These are phyloP conservation scores for Aradophagus sp. DNA, from an alignment of 1,140 invertebrate species.

Conservation along the genomic window DNA sequence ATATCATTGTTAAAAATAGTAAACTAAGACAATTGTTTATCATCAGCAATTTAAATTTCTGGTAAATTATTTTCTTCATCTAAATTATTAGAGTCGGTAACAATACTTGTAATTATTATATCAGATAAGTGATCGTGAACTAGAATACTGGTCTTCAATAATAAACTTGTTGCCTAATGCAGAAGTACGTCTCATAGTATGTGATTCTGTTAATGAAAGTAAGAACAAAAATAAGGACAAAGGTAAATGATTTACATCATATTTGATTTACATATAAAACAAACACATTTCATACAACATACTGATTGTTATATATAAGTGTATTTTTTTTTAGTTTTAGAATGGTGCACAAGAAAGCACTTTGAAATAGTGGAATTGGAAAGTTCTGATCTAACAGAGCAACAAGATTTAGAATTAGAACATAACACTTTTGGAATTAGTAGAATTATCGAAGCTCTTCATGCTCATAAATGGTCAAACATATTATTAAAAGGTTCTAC, in stretches of 20 bases:
- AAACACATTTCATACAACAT: not conserved
- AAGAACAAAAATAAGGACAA: constrained; percentile 64
- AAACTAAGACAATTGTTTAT: no score
- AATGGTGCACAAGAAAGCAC: constrained; percentile 80
- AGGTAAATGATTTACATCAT: constrained; percentile 51
- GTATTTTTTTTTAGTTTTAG: constrained; percentile 67
- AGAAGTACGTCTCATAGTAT: constrained; percentile 66
- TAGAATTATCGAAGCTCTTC: constrained; percentile 83
- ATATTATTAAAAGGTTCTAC: constrained; percentile 79
- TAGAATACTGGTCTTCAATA: constrained; percentile 62
- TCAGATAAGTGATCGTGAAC: constrained; percentile 69
- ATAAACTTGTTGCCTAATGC: constrained; percentile 57
- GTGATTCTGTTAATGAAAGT: constrained; percentile 66
- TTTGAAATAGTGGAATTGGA: constrained; percentile 86
- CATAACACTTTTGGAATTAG: constrained; percentile 81
- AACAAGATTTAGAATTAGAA: constrained; percentile 74
- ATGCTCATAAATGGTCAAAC: constrained; percentile 87
- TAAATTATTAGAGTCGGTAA: no score
- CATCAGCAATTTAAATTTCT: no score
- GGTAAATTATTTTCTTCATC: no score
- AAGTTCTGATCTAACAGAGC: constrained; percentile 72
- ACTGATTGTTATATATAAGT: not conserved
- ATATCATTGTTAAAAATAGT: no score
- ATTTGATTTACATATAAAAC: not conserved
- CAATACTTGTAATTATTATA: no score